A percentile compares a stretch with the other conserved stretches of the same genome.
These are phyloP conservation scores for Sebastiscus albofasciatus DNA, from an alignment of 2,797 vertebrate species.

Conservation along the genomic window DNA sequence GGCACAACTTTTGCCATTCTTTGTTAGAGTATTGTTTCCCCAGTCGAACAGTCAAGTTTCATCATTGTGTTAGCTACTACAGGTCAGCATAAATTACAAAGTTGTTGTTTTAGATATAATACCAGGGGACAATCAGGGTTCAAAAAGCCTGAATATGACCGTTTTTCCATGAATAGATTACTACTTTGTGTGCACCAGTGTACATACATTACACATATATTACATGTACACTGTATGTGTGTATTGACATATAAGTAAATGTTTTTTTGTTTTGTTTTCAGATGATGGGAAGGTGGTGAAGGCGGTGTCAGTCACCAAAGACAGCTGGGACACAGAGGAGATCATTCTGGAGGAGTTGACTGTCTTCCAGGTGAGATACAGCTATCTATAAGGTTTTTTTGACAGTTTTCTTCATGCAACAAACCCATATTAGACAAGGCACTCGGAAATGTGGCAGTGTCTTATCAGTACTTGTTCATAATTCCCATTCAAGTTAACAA, in stretches of 20 bases:
- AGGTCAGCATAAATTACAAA: too few relatives aligned
- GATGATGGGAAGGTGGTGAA: slow-evolving; percentile 86
- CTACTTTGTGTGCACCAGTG: neutral
- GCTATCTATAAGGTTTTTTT: neutral
- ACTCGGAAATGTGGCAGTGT: neutral
- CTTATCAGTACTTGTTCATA: neutral
- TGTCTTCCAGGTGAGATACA: slow-evolving; percentile 79
- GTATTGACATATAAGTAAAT: neutral
- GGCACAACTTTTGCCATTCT: too few relatives aligned
- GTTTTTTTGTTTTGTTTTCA: slow-evolving; percentile 34
- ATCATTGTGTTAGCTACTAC: neutral
- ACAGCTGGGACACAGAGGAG: slow-evolving; percentile 70
- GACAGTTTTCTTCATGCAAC: neutral
- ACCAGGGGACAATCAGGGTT: neutral
- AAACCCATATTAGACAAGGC: neutral
- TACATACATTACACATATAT: neutral
- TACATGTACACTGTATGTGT: neutral
- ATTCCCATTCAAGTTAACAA: neutral
- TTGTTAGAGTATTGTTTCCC: neutral
- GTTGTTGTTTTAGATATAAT: too few relatives aligned
- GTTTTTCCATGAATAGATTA: neutral
- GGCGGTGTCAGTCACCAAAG: slow-evolving; percentile 71
- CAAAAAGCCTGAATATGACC: neutral
- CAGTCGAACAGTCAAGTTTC: neutral
- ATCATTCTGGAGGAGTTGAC: slow-evolving; percentile 84